Evolutionary conservation across 2,888 invertebrate species (phyloP).

Genomic region (Drosophila cyrtoloma): DNA sequence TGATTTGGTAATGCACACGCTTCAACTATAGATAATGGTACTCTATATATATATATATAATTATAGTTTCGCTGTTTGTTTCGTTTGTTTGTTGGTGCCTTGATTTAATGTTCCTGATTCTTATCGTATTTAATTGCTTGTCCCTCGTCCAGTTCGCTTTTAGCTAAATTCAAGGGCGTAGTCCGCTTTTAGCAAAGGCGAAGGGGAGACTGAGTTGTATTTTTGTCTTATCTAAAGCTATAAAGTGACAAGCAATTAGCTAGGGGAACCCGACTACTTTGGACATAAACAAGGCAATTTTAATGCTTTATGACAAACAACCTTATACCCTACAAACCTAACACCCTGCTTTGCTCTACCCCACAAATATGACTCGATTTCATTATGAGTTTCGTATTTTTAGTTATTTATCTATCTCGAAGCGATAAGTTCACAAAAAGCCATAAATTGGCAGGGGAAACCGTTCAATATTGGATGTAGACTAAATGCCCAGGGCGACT

Average conservation of each 20-base stretch:
- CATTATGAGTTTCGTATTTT: neutral
- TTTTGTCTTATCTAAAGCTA: neutral
- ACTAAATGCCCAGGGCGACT: neutral
- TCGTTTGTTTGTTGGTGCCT: slow-evolving; percentile 5
- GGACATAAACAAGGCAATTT: neutral
- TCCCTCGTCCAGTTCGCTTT: slow-evolving; percentile 3
- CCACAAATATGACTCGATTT: neutral
- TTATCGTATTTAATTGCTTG: slow-evolving; percentile 34
- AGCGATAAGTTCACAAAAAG: neutral
- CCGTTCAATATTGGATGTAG: neutral
- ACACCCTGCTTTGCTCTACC: neutral
- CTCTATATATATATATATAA: slow-evolving; percentile 7
- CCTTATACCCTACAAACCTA: neutral
- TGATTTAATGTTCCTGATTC: slow-evolving; percentile 35
- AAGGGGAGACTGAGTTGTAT: neutral
- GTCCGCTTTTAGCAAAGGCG: neutral
- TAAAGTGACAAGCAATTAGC: neutral
- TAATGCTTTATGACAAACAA: neutral
- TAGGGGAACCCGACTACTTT: neutral
- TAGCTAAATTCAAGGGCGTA: neutral
- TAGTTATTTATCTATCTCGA: neutral
- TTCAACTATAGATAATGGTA: slow-evolving; percentile 3
- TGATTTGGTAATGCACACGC: slow-evolving; percentile 10
- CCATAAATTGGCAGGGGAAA: neutral
- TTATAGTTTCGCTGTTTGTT: slow-evolving; percentile 16